Conservation (phyloP, 1,140 invertebrate species). For the Gryon sp. region DNA sequence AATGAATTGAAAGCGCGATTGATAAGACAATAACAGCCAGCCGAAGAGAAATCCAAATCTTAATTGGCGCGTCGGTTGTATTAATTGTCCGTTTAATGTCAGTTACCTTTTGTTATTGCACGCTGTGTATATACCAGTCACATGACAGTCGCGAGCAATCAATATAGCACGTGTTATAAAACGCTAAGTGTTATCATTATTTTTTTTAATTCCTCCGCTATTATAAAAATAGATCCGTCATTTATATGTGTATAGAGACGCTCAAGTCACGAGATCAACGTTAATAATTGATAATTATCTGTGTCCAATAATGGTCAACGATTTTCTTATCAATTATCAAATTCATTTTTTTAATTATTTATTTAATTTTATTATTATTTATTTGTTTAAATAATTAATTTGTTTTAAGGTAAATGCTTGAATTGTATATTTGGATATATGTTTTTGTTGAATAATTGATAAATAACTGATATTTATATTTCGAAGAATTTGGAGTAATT, state of each 20-base stretch:
- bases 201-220: neutral
- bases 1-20: neutral
- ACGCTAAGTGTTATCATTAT: conserved; percentile 1
- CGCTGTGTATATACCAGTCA: conserved; percentile 3
- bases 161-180: conserved; percentile 9
- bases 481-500: no score
- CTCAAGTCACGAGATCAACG: no score
- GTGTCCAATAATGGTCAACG: no score
- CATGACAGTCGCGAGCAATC: conserved; percentile 1
- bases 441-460: no score
- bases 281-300: no score
- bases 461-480: no score
- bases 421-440: no score
- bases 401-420: no score
- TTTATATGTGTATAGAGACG: neutral
- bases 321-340: no score
- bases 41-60: conserved; percentile 2
- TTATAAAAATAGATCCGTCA: neutral
- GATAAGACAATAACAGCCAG: neutral
- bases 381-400: no score
- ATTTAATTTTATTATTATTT: no score
- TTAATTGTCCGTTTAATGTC: conserved; percentile 14
- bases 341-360: no score
- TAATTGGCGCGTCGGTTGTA: conserved; percentile 7
- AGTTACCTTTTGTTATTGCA: conserved; percentile 16